These are phyloP conservation scores for Auanema sp. DNA, from an alignment of 2,888 invertebrate species.

Conservation along the genomic window DNA sequence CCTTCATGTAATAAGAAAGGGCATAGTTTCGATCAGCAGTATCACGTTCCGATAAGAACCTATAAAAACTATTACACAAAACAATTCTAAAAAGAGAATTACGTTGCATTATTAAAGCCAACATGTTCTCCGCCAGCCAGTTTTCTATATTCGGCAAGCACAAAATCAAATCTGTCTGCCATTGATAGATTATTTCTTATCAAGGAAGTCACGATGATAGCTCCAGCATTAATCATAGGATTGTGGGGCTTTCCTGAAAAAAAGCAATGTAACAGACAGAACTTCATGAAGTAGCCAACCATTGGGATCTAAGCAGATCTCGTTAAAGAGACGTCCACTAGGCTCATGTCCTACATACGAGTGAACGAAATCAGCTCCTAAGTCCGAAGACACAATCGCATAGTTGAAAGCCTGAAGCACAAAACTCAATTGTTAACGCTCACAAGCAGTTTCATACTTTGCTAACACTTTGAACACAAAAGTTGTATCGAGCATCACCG, in stretches of 20 bases:
- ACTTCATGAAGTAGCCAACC: slow-evolving; percentile 70
- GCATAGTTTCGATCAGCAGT: slow-evolving; percentile 96
- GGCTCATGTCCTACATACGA: slow-evolving; percentile 95
- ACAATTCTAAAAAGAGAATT: slow-evolving; percentile 40
- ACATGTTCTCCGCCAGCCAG: slow-evolving; percentile 82
- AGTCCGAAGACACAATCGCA: slow-evolving; percentile 78
- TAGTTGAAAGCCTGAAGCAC: slow-evolving; percentile 83
- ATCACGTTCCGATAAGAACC: slow-evolving; percentile 83
- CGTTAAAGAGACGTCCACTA: slow-evolving; percentile 92
- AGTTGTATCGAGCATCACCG: slow-evolving; percentile 86
- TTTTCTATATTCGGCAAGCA: slow-evolving; percentile 65
- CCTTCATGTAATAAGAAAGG: slow-evolving; percentile 93
- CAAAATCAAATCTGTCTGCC: slow-evolving; percentile 67
- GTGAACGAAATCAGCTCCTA: slow-evolving; percentile 82
- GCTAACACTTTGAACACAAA: slow-evolving; percentile 82
- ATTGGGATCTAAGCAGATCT: slow-evolving; percentile 87
- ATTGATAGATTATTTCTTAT: slow-evolving; percentile 62
- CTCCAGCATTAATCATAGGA: slow-evolving; percentile 99
- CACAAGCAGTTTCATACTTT: slow-evolving; percentile 68
- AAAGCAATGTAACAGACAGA: too few relatives aligned
- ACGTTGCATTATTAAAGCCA: slow-evolving; percentile 91
- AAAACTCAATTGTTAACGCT: neutral
- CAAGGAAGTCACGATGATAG: slow-evolving; percentile 86
- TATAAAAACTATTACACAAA: slow-evolving; percentile 28
- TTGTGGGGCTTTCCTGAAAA: slow-evolving; percentile 91